Conservation (phyloP, 2,113 vertebrate genomes). For the Muntiacus muntjak region DNA sequence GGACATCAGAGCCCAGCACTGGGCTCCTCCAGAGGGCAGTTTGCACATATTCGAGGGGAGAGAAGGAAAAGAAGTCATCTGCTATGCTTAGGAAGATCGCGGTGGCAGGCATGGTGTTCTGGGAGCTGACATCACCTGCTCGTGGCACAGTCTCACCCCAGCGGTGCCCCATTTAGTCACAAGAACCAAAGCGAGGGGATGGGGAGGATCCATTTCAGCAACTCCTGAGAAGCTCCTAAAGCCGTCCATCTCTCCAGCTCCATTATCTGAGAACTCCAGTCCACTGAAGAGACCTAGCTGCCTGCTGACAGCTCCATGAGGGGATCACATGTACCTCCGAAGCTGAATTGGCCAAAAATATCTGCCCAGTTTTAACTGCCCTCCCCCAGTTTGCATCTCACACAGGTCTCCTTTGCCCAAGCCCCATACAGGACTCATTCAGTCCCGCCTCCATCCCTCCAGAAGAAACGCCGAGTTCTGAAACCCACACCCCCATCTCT, state of each 20-base stretch:
- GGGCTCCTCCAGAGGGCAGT: not conserved
- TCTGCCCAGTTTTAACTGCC: not conserved
- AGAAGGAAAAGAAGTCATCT: accelerated
- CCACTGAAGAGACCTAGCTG: not conserved
- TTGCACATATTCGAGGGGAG: not conserved
- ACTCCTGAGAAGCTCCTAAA: not conserved
- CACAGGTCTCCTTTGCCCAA: not conserved
- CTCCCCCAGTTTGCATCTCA: not conserved
- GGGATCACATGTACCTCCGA: accelerated
- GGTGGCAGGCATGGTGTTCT: not conserved
- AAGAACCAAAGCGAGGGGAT: not conserved
- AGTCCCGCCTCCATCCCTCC: not conserved
- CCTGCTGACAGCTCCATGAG: not conserved
- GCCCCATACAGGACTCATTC: too few relatives aligned
- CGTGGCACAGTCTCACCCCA: accelerated
- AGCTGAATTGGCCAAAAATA: accelerated
- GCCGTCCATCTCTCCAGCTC: not conserved
- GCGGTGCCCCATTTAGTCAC: accelerated
- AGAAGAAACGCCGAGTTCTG: not conserved
- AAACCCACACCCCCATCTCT: accelerated
- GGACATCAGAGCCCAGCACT: not conserved
- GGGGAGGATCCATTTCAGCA: not conserved
- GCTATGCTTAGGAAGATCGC: not conserved
- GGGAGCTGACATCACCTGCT: not conserved
- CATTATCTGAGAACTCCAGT: accelerated